Evolutionary conservation across 1,140 invertebrate genomes (phyloP).

Genomic region (Dendroctonus ponderosae): DNA sequence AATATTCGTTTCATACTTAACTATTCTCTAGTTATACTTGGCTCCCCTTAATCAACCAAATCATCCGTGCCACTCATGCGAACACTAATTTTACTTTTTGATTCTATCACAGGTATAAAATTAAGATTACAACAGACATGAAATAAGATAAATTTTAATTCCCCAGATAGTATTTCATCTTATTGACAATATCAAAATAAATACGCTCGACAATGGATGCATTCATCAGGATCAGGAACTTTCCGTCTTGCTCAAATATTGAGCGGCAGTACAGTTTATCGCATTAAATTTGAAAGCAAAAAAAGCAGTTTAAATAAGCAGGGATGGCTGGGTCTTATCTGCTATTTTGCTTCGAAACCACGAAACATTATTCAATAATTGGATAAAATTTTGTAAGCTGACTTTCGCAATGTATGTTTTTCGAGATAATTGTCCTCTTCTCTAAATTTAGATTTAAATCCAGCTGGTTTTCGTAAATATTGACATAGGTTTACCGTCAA

Average conservation of each 20-base stretch:
- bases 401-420: conserved; percentile 12
- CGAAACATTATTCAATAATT: conserved; percentile 20
- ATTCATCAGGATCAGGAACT: too few relatives aligned
- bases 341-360: conserved; percentile 3
- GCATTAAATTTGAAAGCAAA: neutral
- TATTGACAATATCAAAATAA: too few relatives aligned
- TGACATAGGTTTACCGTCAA: conserved; percentile 3
- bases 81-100: too few relatives aligned
- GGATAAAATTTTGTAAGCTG: neutral
- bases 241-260: neutral
- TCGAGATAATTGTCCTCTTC: neutral
- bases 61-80: too few relatives aligned
- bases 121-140: too few relatives aligned
- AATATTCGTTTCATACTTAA: too few relatives aligned
- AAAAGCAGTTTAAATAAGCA: conserved; percentile 2
- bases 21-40: too few relatives aligned
- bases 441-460: conserved; percentile 15
- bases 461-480: conserved; percentile 13
- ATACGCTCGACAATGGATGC: too few relatives aligned
- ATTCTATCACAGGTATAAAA: too few relatives aligned
- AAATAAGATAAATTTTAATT: too few relatives aligned
- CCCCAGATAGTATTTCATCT: too few relatives aligned
- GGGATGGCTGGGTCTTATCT: conserved; percentile 7
- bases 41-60: too few relatives aligned
- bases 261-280: neutral